Evolutionary conservation across 2,888 invertebrate species (phyloP).

Genomic region (Lacanobia oleracea): DNA sequence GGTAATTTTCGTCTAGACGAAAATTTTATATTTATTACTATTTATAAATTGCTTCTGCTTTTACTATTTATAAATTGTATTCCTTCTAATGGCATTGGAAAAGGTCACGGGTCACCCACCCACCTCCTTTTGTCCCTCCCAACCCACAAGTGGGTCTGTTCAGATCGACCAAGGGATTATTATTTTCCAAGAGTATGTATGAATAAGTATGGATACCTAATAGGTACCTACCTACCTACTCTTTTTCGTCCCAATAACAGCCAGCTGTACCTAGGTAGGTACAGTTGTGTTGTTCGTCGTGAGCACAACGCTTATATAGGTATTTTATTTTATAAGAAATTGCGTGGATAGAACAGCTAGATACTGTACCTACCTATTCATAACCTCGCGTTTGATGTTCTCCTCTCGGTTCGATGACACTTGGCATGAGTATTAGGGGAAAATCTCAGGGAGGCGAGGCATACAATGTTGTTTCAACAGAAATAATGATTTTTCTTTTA

Average conservation of each 20-base stretch:
- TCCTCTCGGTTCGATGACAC: constrained; percentile 3
- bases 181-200: neutral
- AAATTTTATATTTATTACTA: neutral
- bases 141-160: neutral
- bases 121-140: constrained; percentile 12
- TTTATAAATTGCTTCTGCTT: neutral
- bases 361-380: too few relatives aligned
- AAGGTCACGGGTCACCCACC: constrained; percentile 33
- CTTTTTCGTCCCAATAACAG: neutral
- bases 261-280: too few relatives aligned
- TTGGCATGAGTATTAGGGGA: neutral
- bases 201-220: too few relatives aligned
- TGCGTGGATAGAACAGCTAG: too few relatives aligned
- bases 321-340: too few relatives aligned
- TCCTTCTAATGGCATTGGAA: neutral
- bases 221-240: too few relatives aligned
- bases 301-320: too few relatives aligned
- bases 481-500: neutral
- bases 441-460: neutral
- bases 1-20: constrained; percentile 1
- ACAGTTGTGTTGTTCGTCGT: neutral
- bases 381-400: constrained; percentile 1
- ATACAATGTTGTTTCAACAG: neutral
- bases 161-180: neutral
- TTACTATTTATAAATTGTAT: neutral